These are phyloP conservation scores for Glandiceps talaboti DNA, from an alignment of 53 echinoderm and acorn worm species.

Conservation along the genomic window DNA sequence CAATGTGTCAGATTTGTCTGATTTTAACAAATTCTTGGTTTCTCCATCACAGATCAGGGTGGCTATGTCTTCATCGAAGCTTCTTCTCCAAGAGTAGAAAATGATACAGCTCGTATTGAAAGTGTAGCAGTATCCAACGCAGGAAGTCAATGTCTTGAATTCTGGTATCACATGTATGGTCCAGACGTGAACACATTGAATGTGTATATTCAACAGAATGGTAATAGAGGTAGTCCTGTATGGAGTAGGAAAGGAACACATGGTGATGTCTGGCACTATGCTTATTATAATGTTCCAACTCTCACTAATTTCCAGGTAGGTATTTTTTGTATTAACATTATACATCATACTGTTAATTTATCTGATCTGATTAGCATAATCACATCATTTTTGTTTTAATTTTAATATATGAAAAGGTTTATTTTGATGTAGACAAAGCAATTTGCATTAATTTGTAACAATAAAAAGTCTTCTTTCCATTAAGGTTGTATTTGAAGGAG, in stretches of 20 bases:
- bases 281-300: background rate
- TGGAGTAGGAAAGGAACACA: background rate
- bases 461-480: background rate
- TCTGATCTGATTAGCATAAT: too few relatives aligned
- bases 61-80: slow-evolving; percentile 47
- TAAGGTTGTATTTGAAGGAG: slow-evolving; percentile 20
- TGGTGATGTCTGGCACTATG: slow-evolving; percentile 29
- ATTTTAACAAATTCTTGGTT: too few relatives aligned
- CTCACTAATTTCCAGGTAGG: background rate
- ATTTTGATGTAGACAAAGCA: too few relatives aligned
- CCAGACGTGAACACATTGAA: slow-evolving; percentile 48
- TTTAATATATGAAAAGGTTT: too few relatives aligned
- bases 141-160: slow-evolving; percentile 43
- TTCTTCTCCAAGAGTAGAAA: slow-evolving; percentile 21
- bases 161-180: slow-evolving; percentile 94
- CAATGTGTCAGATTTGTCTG: too few relatives aligned
- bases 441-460: slow-evolving; percentile 17
- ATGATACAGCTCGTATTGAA: slow-evolving; percentile 4
- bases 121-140: slow-evolving; percentile 31
- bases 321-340: too few relatives aligned
- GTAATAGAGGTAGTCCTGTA: slow-evolving; percentile 10
- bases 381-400: too few relatives aligned
- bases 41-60: slow-evolving; percentile 20
- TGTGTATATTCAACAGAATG: slow-evolving; percentile 33
- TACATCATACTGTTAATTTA: too few relatives aligned